These are phyloP conservation scores for Ips nitidus DNA, from an alignment of 1,140 invertebrate species.

Conservation along the genomic window DNA sequence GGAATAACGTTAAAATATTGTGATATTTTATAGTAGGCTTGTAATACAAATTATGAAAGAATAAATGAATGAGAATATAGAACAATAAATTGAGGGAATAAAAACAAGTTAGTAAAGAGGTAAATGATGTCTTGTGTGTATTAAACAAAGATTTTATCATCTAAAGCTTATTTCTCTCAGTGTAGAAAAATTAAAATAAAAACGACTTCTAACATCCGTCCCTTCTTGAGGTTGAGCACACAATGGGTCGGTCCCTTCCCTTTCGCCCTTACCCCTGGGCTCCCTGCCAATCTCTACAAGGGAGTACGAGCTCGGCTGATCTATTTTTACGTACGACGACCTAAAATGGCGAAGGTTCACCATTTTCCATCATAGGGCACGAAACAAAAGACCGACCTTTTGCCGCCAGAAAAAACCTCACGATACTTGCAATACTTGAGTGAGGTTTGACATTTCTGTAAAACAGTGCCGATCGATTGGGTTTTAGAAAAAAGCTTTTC, in stretches of 20 bases:
- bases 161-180: too few species aligned
- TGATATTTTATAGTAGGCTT: too few species aligned
- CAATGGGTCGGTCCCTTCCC: conserved; percentile 9
- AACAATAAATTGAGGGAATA: too few species aligned
- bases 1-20: too few species aligned
- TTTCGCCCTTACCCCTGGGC: conserved; percentile 7
- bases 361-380: conserved; percentile 5
- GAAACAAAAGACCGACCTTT: conserved; percentile 13
- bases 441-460: conserved; percentile 14
- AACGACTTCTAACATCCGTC: background rate
- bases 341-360: conserved; percentile 12
- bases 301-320: conserved; percentile 8
- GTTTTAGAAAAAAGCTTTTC: background rate
- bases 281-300: conserved; percentile 18
- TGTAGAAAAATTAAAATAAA: background rate
- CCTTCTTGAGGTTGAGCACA: conserved; percentile 6
- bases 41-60: too few species aligned
- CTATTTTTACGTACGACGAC: conserved; percentile 11
- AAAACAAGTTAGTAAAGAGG: too few species aligned
- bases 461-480: background rate
- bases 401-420: conserved; percentile 11
- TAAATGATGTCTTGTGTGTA: too few species aligned
- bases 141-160: too few species aligned
- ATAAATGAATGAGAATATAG: too few species aligned
- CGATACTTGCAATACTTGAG: conserved; percentile 15